Evolutionary conservation across 2,888 invertebrate species (phyloP).

Genomic region (Drosophila longiperda): DNA sequence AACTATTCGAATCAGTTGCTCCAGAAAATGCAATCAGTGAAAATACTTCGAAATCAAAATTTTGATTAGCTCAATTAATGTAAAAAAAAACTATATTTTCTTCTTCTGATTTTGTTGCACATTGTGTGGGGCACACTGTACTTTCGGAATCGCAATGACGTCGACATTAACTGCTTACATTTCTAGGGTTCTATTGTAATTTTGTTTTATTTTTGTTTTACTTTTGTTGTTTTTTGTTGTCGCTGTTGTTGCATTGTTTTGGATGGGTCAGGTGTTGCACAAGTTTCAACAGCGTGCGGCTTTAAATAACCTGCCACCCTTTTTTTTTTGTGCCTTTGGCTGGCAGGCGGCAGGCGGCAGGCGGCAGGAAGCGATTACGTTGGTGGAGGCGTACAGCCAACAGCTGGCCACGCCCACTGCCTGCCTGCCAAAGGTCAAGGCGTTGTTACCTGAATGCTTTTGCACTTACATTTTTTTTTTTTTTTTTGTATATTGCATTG

Average conservation of each 20-base stretch:
- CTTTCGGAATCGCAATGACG: not conserved
- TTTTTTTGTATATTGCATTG: conserved; percentile 23
- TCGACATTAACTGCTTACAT: conserved; percentile 3
- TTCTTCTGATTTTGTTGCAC: not conserved
- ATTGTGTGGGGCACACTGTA: not conserved
- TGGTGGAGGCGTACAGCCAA: conserved; percentile 26
- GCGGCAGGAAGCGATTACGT: conserved; percentile 52
- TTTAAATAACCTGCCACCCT: conserved; percentile 49
- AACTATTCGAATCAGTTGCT: not conserved
- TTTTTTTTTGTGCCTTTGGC: not conserved
- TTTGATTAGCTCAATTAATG: not conserved
- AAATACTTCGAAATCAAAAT: not conserved
- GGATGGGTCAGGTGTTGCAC: conserved; percentile 49
- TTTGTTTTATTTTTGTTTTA: conserved; percentile 13
- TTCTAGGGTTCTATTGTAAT: not conserved
- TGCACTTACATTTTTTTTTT: not conserved
- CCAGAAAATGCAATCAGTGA: not conserved
- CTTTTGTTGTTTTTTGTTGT: conserved; percentile 20
- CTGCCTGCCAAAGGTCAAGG: conserved; percentile 63
- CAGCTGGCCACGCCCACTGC: conserved; percentile 49
- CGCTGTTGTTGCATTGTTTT: conserved; percentile 3
- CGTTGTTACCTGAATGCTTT: conserved; percentile 29
- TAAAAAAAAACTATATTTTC: not conserved
- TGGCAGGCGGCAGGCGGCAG: not conserved
- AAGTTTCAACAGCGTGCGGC: conserved; percentile 44